Evolutionary conservation across 1,140 invertebrate species (phyloP).

Genomic region (Galendromus occidentalis): DNA sequence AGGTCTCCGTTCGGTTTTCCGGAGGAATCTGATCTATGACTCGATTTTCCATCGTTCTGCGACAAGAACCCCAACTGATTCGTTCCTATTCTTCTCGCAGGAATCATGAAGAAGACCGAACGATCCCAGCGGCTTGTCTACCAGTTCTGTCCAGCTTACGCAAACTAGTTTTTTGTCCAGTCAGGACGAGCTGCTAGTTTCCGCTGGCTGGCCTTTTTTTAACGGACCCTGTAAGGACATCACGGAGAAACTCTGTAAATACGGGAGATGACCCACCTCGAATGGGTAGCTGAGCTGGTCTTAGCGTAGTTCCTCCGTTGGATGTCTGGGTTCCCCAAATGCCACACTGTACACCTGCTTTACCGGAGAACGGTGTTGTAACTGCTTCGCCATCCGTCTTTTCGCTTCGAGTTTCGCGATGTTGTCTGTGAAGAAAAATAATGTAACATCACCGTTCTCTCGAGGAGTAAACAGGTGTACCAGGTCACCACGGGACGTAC

Average conservation of each 20-base stretch:
- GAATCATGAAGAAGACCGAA: slow-evolving; percentile 97
- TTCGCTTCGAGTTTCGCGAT: no score
- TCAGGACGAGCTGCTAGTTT: neutral
- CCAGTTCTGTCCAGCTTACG: slow-evolving; percentile 91
- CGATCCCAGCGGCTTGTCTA: slow-evolving; percentile 92
- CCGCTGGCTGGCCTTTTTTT: neutral
- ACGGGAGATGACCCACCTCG: neutral
- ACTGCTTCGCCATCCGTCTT: no score
- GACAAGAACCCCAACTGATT: neutral
- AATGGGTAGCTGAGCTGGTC: neutral
- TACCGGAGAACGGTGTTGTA: no score
- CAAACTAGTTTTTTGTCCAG: slow-evolving; percentile 4
- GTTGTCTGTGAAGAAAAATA: no score
- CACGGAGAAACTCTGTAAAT: neutral
- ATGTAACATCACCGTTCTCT: no score
- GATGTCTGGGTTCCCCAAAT: slow-evolving; percentile 8
- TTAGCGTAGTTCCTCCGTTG: neutral
- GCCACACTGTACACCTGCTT: no score
- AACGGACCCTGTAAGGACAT: slow-evolving; percentile 11
- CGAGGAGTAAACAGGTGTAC: no score
- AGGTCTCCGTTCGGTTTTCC: neutral
- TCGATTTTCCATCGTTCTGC: neutral
- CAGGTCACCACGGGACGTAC: no score
- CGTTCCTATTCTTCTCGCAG: neutral
- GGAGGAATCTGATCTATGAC: neutral